Evolutionary conservation across 2,888 invertebrate genomes (phyloP), one percentile per base, ranked within the genome.

Genomic region (Brachypterus glaber): DNA sequence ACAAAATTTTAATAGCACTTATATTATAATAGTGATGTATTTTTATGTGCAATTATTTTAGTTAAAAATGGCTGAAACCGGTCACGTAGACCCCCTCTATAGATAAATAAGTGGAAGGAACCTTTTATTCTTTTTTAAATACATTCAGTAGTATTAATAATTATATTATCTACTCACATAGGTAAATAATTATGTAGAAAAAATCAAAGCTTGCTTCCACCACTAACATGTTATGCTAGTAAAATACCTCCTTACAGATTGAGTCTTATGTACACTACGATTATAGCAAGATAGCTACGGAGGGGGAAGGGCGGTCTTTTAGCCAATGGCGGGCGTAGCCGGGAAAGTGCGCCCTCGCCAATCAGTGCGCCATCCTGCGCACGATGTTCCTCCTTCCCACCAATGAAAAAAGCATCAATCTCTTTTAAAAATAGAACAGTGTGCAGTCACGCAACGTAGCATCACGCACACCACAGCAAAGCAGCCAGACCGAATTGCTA

Each of bases 351-450:
- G 48, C 39, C 47, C 47, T 51, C 60, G 55, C 65, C 64, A 66
- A 66, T 65, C 58, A 55, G 54, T 51, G 50, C 43, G 46, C 41
- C 46, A 51, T 49, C 48, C 48, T 50, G 46, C 47, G 50, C 47
- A 47, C 45, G 47, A 48, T 53, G 64, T 47, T 54, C 64, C 65
- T 62, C 66, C 65, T 62, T 63, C 59, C 62, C 55, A 57, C 67
- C 66, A 67, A 68, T 68, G 65, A 66, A 66, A 67, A 66, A 65
- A 61, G 63, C 67, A 67, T 67, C 64, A 67, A 67, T 66, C 66
- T 67, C 64, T 63, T 64, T 67, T 64, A 59, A 62, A 67, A 66
- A 66, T 64, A 63, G 62, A 65, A 59, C 61, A 60, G 57, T 53
- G 57, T 57, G 59, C 60, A 58, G 55, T 58, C 57, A 60, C 58